A percentile compares a stretch with the other conserved stretches of the same genome.
Conservation (phyloP, 2,888 invertebrate genomes). For the Diplolepis rosae region DNA sequence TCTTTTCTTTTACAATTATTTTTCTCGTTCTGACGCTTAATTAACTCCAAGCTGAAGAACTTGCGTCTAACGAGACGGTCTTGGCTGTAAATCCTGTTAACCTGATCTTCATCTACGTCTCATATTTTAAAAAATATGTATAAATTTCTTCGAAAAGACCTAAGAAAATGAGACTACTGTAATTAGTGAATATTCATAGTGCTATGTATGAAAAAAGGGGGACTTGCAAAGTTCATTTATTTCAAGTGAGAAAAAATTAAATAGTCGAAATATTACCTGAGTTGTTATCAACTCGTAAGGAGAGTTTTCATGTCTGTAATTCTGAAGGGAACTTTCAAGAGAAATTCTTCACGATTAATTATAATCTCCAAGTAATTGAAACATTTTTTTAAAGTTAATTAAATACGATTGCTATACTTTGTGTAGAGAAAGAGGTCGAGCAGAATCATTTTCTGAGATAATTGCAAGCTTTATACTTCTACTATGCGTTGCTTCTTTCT, state of each 20-base stretch:
- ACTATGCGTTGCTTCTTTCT: neutral
- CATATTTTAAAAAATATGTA: slow-evolving; percentile 15
- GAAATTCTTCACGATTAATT: slow-evolving; percentile 9
- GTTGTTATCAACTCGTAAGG: slow-evolving; percentile 53
- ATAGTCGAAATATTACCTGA: slow-evolving; percentile 50
- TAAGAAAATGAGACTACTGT: slow-evolving; percentile 4
- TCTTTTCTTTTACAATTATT: neutral
- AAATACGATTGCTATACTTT: neutral
- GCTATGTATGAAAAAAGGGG: neutral
- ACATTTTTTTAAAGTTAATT: neutral
- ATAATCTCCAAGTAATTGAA: neutral
- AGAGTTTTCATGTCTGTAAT: slow-evolving; percentile 40
- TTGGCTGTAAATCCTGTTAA: slow-evolving; percentile 15
- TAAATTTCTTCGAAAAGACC: slow-evolving; percentile 15
- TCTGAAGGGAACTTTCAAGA: slow-evolving; percentile 34
- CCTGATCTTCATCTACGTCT: slow-evolving; percentile 3
- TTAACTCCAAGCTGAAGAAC: slow-evolving; percentile 17
- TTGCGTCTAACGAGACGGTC: slow-evolving; percentile 21
- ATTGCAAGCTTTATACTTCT: neutral
- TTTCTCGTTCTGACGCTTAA: slow-evolving; percentile 11
- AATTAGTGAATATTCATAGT: neutral
- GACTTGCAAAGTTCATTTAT: slow-evolving; percentile 37
- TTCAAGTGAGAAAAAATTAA: slow-evolving; percentile 49
- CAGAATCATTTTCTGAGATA: neutral
- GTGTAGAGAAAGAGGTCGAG: neutral